Evolutionary conservation across 2,797 vertebrate species (phyloP), one percentile per base, ranked within the genome.

Genomic region (Acanthurus leucopareius): DNA sequence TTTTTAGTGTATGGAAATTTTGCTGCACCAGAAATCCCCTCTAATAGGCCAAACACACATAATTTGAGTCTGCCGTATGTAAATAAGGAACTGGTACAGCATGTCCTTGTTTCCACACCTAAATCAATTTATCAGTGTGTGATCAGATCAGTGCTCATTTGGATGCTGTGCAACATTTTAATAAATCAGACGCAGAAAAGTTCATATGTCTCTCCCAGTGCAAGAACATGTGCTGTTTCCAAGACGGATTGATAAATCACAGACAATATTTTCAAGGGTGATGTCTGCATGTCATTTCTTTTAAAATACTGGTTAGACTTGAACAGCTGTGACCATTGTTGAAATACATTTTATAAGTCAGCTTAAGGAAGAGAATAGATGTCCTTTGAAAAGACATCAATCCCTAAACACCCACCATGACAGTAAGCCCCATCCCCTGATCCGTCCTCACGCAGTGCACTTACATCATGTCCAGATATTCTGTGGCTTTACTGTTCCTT

Each of bases 101-200:
- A 35, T 78, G 74, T 81, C 78, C 86, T 86, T 90, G 81, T 89
- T 88, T 80, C 69, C 68, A 82, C 70, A 75, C 75, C 78, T 78
- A 65, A 91, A 87, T 88, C 84, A 83, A 79, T 89, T 79, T 28
- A 89, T 91, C 82, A 88, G 80, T 74, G 78, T 73, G 71, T 77
- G 83, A 93, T 89, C 85, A 89, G 87, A 91, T 93, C 87, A 88
- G 85, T 73, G 83, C 85, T 90, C 85, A 82, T 90, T 88, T 85
- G 83, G 75, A 84, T 82, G 51, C 80, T 45, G 70, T 56, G 65
- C 19, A 28, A 80, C 77, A 73, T 75, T 86, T 89, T 79, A 85
- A 92, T 92, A 86, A 92, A 89, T 91, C 87, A 89, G 63, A 80
- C 17, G 51, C 67, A 51, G 79, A 80, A 78, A 80, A 81, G 51